phyloP scores from a whole-genome alignment of 2,797 vertebrate genomes.

The Tokudaia muenninki region DNA sequence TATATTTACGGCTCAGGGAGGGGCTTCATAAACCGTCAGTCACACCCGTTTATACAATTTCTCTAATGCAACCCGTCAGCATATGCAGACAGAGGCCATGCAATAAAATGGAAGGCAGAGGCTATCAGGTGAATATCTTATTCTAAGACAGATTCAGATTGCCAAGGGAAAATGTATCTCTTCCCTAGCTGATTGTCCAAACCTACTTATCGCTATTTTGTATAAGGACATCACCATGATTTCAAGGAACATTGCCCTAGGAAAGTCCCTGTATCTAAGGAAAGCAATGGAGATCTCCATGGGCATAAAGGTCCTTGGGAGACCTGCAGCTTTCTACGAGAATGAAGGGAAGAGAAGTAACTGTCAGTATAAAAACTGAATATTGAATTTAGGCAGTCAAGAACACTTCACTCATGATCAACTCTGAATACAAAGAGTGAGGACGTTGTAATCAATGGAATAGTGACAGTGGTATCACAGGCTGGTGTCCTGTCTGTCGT shows the following conservation, averaged over 20 bases:
- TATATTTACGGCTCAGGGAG: neutral
- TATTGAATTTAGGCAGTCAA: neutral
- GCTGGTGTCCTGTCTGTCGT: neutral
- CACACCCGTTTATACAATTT: conserved; percentile 10
- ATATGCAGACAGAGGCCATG: neutral
- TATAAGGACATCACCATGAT: neutral
- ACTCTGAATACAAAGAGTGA: neutral
- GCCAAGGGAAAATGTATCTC: neutral
- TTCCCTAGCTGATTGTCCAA: neutral
- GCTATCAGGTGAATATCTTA: neutral
- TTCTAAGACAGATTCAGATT: conserved; percentile 43
- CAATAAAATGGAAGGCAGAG: neutral
- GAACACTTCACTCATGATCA: neutral
- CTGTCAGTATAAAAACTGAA: neutral
- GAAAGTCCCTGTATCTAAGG: neutral
- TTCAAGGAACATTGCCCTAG: conserved; percentile 9
- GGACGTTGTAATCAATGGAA: neutral
- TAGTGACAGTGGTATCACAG: too few species aligned
- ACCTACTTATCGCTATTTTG: neutral
- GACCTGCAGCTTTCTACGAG: neutral
- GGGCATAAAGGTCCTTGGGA: neutral
- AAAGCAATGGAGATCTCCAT: neutral
- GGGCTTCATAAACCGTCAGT: conserved; percentile 43
- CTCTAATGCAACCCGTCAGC: neutral
- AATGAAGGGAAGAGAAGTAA: neutral